Percentiles rank a stretch among this genome's conserved stretches.
phyloP scores from a whole-genome alignment of 1,140 invertebrate species.

The Sinonovacula constricta region DNA sequence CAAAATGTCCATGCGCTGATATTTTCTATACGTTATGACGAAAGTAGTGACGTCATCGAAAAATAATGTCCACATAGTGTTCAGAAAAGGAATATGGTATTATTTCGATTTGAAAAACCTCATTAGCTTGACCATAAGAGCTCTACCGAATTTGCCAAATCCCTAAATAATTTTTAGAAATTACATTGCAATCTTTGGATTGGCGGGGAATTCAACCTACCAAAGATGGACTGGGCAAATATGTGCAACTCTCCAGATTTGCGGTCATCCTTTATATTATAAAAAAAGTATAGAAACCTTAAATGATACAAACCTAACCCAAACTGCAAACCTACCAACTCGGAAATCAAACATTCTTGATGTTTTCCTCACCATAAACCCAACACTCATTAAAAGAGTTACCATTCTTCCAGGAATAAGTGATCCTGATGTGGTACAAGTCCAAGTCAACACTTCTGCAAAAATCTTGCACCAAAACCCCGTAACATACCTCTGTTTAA shows the following conservation, averaged over 20 bases:
- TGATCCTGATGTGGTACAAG: constrained; percentile 9
- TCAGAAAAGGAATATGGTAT: too few relatives aligned
- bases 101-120: too few relatives aligned
- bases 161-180: not conserved
- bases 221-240: constrained; percentile 24
- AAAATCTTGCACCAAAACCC: constrained; percentile 15
- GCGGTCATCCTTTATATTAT: constrained; percentile 19
- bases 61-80: too few relatives aligned
- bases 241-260: not conserved
- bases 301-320: constrained; percentile 9
- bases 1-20: too few relatives aligned
- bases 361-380: constrained; percentile 23
- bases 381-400: too few relatives aligned
- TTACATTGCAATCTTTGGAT: too few relatives aligned
- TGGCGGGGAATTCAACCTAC: constrained; percentile 27
- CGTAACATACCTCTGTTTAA: constrained; percentile 10
- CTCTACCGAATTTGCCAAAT: too few relatives aligned
- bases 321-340: constrained; percentile 18
- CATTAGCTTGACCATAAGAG: constrained; percentile 1
- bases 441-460: constrained; percentile 12
- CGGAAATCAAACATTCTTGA: constrained; percentile 10
- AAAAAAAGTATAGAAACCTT: constrained; percentile 9
- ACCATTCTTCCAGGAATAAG: constrained; percentile 26
- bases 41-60: too few relatives aligned
- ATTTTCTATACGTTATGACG: too few relatives aligned